A percentile compares a stretch with the other conserved stretches of the same genome.
These are phyloP conservation scores for Lysandra bellargus DNA, from an alignment of 2,888 invertebrate genomes.

Conservation along the genomic window DNA sequence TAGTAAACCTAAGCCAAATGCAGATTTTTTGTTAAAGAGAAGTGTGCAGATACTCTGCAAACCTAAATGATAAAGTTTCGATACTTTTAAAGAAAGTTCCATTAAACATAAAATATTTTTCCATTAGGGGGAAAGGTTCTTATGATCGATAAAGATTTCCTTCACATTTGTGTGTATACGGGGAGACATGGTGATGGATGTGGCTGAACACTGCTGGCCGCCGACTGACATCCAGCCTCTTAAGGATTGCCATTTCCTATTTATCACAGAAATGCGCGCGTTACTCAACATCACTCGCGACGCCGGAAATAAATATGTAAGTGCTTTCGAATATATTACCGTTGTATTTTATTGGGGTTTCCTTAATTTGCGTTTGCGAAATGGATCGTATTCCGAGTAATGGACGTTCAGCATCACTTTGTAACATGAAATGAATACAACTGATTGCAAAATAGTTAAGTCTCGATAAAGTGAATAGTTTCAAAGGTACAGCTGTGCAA, in stretches of 20 bases:
- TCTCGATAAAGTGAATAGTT: too few species aligned
- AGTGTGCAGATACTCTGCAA: background rate
- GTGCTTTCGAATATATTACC: constrained; percentile 28
- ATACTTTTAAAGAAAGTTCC: background rate
- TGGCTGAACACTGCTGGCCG: constrained; percentile 32
- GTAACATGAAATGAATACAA: background rate
- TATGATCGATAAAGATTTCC: constrained; percentile 11
- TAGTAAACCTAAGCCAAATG: background rate
- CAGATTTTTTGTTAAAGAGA: background rate
- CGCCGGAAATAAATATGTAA: constrained; percentile 26
- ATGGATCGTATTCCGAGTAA: background rate
- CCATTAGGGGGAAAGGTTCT: background rate
- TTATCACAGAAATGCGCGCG: constrained; percentile 34
- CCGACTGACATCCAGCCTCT: constrained; percentile 36
- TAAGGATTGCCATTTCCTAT: constrained; percentile 34
- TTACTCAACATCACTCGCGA: constrained; percentile 28
- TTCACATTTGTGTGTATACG: background rate
- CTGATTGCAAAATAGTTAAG: background rate
- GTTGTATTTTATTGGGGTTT: constrained; percentile 23
- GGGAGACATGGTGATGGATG: constrained; percentile 36
- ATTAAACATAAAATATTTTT: background rate
- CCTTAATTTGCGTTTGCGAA: background rate
- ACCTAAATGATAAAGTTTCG: background rate
- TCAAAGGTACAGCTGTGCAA: too few species aligned
- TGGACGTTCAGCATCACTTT: background rate